phyloP scores from a whole-genome alignment of 2,888 invertebrate genomes.

The Polia nebulosa region DNA sequence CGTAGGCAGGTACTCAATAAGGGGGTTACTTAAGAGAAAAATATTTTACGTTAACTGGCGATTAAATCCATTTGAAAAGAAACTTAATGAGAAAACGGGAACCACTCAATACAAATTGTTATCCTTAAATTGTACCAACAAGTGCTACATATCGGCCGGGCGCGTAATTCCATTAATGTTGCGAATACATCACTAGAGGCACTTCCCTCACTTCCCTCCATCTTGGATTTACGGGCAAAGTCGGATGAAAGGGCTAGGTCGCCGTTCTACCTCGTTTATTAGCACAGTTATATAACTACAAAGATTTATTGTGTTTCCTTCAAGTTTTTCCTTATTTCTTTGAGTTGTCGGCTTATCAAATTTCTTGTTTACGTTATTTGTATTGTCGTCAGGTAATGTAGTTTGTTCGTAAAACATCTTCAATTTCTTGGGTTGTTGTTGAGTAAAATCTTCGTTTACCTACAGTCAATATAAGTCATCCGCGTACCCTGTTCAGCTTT shows the following conservation, averaged over 20 bases:
- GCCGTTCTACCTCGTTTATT: constrained; percentile 79
- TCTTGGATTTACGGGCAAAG: constrained; percentile 79
- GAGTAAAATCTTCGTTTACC: not conserved
- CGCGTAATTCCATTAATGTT: constrained; percentile 85
- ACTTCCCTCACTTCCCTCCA: constrained; percentile 64
- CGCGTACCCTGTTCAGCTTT: too few species aligned
- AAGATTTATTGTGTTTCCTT: constrained; percentile 77
- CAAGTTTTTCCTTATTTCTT: constrained; percentile 65
- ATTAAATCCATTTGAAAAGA: constrained; percentile 34
- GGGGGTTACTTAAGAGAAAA: not conserved
- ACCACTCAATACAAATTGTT: constrained; percentile 74
- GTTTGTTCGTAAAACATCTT: constrained; percentile 30
- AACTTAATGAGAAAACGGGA: constrained; percentile 50
- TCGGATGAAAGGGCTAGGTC: constrained; percentile 83
- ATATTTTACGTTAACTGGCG: not conserved
- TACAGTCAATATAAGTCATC: too few species aligned
- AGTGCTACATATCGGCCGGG: constrained; percentile 78
- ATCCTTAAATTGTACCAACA: constrained; percentile 72
- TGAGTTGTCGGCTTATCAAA: constrained; percentile 44
- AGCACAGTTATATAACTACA: constrained; percentile 76
- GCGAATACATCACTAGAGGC: constrained; percentile 81
- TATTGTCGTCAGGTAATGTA: constrained; percentile 35
- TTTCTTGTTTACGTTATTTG: constrained; percentile 30
- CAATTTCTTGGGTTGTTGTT: not conserved
- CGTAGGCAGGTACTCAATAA: not conserved